Base-by-base conservation (phyloP, 2,797 vertebrate species). In the Varecia variegata region DNA sequence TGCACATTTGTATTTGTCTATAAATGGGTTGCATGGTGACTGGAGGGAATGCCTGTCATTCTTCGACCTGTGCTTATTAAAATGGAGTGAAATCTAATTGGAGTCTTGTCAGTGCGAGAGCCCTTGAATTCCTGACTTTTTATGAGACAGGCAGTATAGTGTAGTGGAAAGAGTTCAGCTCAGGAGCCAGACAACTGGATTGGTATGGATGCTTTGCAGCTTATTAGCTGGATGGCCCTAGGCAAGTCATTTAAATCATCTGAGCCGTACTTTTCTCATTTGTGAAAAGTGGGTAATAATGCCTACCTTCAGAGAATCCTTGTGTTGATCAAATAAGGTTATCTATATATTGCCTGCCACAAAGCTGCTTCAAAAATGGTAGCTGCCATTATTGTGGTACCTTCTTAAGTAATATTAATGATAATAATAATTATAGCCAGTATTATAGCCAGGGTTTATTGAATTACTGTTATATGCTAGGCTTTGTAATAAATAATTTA, bases 61-160 rank as follows among this genome's bases (percentile, higher is more conserved):
- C 70, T 96, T 89, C 76, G 58, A 89, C 77, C 17, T 88, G 62
- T 90, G 90, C 56, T 94, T 92, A 77, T 84, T 73, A 91, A 87
- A 77, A 79, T 47, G 5, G 30, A 93, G 32, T 96, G 23, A 35
- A 77, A 80, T 93, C 77, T 92, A 93, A 68, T 65, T 60, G 67
- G 47, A 88, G 52, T 88, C 54, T 73, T 70, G 27, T 88, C 54
- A 71, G 35, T 88, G 56, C 94, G 74, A 91, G 81, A 71, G 60
- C 56, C 62, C 43, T 90, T 95, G 58, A 93, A 85, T 94, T 96
- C 62, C 79, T 93, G 45, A 65, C 47, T 83, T 96, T 83, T 79
- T 71, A 13, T 94, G 56, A 90, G 25, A 92, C 79, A 92, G 79
- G 52, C 8, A 13, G 15, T 89, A 9, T 65, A 60, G 27, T 80